A percentile compares a stretch with the other conserved stretches of the same genome.
Evolutionary conservation across 1,140 invertebrate genomes (phyloP).

Genomic region (Oncopodura yosiiana): DNA sequence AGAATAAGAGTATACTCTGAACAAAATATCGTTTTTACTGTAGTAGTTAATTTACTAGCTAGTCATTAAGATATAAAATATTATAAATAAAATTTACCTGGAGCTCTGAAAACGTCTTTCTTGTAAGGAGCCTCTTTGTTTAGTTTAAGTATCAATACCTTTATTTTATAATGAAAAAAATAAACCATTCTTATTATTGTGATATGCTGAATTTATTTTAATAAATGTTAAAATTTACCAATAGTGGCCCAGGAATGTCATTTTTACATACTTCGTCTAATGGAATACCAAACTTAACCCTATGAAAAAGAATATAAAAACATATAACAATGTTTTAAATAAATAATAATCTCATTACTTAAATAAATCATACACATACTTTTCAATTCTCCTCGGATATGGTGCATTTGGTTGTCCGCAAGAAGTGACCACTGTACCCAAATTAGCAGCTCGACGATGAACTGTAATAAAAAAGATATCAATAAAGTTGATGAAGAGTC

Average conservation of each 20-base stretch:
- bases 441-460: conserved; percentile 73
- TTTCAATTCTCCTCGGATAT: conserved; percentile 71
- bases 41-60: no score
- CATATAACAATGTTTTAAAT: neutral
- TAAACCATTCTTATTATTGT: neutral
- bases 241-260: conserved; percentile 78
- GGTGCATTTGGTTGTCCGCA: conserved; percentile 65
- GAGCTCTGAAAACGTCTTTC: conserved; percentile 87
- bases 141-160: conserved; percentile 83
- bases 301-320: conserved; percentile 38
- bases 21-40: no score
- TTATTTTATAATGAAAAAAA: no score
- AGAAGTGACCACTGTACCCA: conserved; percentile 79
- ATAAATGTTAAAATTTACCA: conserved; percentile 53
- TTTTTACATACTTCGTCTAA: conserved; percentile 84
- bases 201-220: no score
- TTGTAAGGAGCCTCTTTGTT: conserved; percentile 88
- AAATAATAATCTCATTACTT: neutral
- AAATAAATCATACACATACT: conserved; percentile 42
- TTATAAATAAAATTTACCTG: no score
- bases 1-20: no score
- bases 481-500: no score
- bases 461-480: no score
- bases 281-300: conserved; percentile 83
- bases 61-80: no score